These are phyloP conservation scores for Xylota sylvarum DNA, from an alignment of 2,888 invertebrate species.

Conservation along the genomic window DNA sequence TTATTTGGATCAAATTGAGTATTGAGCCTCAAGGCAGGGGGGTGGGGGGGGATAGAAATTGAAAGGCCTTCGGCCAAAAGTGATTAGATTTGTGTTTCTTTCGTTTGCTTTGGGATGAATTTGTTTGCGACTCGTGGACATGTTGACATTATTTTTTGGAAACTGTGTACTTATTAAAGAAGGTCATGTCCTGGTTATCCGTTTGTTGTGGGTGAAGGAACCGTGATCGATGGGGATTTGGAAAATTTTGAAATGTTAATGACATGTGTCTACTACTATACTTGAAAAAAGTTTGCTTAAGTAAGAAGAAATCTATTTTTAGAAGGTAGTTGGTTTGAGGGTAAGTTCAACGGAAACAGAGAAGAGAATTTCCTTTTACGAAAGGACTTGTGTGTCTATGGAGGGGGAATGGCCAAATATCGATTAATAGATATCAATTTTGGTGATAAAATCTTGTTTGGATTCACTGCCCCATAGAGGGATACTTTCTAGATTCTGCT, in stretches of 20 bases:
- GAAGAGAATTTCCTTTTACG: too few relatives aligned
- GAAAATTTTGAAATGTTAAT: not conserved
- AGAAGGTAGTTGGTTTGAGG: too few relatives aligned
- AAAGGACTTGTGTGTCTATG: too few relatives aligned
- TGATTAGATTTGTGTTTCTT: constrained; percentile 33
- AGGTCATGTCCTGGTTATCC: not conserved
- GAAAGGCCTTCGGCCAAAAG: not conserved
- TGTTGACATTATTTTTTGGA: constrained; percentile 46
- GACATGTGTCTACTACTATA: not conserved
- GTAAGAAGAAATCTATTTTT: not conserved
- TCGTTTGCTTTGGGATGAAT: not conserved
- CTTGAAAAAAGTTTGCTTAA: not conserved
- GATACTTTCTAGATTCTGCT: too few relatives aligned
- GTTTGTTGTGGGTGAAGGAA: constrained; percentile 1
- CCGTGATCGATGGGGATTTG: constrained; percentile 32
- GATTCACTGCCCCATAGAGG: too few relatives aligned
- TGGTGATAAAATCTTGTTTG: too few relatives aligned
- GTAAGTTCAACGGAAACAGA: too few relatives aligned
- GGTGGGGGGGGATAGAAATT: not conserved
- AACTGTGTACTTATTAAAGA: not conserved
- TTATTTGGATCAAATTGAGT: constrained; percentile 62
- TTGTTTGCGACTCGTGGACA: constrained; percentile 45
- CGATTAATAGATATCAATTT: too few relatives aligned
- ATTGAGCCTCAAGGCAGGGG: constrained; percentile 23
- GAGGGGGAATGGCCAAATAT: too few relatives aligned